Percentiles rank a stretch among this genome's conserved stretches.
phyloP scores from a whole-genome alignment of 2,888 invertebrate species.

The Crepidodera aurea region DNA sequence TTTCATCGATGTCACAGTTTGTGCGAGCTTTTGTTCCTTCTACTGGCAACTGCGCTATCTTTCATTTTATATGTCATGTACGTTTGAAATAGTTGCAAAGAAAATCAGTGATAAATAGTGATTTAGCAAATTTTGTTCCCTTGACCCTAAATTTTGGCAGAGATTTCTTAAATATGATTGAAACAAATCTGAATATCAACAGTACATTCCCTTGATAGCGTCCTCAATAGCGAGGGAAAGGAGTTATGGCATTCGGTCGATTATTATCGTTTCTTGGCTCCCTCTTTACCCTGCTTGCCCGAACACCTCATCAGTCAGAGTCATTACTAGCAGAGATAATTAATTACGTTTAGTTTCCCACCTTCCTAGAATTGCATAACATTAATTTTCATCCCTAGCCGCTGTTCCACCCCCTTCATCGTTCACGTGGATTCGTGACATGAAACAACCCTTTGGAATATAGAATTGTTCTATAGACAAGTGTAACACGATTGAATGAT shows the following conservation, averaged over 20 bases:
- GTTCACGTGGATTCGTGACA: slow-evolving; percentile 6
- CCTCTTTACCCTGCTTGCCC: slow-evolving; percentile 51
- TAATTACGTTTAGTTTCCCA: slow-evolving; percentile 71
- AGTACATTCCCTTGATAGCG: not conserved
- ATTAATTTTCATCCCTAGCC: slow-evolving; percentile 59
- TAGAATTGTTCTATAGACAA: slow-evolving; percentile 4
- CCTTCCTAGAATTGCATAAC: slow-evolving; percentile 65
- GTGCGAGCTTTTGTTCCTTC: too few species aligned
- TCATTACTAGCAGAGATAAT: slow-evolving; percentile 70
- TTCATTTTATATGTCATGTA: too few species aligned
- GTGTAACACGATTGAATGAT: not conserved
- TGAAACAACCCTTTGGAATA: slow-evolving; percentile 23
- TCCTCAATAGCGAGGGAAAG: not conserved
- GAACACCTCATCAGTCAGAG: slow-evolving; percentile 70
- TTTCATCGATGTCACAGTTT: too few species aligned
- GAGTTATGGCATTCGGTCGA: slow-evolving; percentile 45
- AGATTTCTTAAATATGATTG: too few species aligned
- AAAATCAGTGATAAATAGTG: too few species aligned
- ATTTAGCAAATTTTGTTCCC: too few species aligned
- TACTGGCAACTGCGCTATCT: too few species aligned
- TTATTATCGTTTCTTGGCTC: slow-evolving; percentile 58
- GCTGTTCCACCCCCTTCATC: slow-evolving; percentile 31
- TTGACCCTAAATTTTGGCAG: too few species aligned
- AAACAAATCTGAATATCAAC: not conserved
- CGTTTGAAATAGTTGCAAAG: too few species aligned